A percentile compares a stretch with the other conserved stretches of the same genome.
These are phyloP conservation scores for Baccha elongata DNA, from an alignment of 2,888 invertebrate genomes.

Conservation along the genomic window DNA sequence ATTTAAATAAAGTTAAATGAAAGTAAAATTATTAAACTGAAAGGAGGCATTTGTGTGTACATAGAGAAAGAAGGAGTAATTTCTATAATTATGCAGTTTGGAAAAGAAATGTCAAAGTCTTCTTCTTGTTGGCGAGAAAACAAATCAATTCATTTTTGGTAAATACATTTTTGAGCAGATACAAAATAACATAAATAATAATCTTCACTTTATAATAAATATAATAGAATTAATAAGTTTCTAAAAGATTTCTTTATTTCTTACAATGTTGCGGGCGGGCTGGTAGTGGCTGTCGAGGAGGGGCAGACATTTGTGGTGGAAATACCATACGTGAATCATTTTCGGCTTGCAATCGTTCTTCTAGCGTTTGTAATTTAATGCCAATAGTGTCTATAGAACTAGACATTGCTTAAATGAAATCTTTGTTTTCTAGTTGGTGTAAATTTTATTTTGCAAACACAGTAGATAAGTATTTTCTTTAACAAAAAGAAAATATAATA, in stretches of 20 bases:
- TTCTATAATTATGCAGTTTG: no score
- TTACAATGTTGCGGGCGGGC: slow-evolving; percentile 83
- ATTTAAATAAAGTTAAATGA: not conserved
- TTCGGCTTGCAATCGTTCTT: slow-evolving; percentile 88
- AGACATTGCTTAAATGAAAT: slow-evolving; percentile 84
- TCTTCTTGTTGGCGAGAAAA: no score
- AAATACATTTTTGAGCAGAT: no score
- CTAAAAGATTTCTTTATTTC: slow-evolving; percentile 83
- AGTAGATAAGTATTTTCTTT: slow-evolving; percentile 40
- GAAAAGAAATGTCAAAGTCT: no score
- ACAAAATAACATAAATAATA: not conserved
- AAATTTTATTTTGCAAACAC: slow-evolving; percentile 48
- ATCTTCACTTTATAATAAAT: not conserved
- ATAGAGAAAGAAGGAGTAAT: no score
- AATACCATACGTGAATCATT: slow-evolving; percentile 82
- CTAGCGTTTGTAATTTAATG: slow-evolving; percentile 90
- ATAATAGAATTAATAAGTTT: not conserved
- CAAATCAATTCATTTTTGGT: no score
- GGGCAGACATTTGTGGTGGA: slow-evolving; percentile 78
- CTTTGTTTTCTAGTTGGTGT: slow-evolving; percentile 17
- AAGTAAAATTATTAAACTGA: not conserved
- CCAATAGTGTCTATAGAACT: slow-evolving; percentile 87
- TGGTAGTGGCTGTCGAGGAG: slow-evolving; percentile 84
- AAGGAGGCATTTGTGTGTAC: not conserved
- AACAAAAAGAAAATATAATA: slow-evolving; percentile 64